A percentile compares a stretch with the other conserved stretches of the same genome.
phyloP scores from a whole-genome alignment of 2,797 vertebrate species.

The Philypnodon macrostomus region DNA sequence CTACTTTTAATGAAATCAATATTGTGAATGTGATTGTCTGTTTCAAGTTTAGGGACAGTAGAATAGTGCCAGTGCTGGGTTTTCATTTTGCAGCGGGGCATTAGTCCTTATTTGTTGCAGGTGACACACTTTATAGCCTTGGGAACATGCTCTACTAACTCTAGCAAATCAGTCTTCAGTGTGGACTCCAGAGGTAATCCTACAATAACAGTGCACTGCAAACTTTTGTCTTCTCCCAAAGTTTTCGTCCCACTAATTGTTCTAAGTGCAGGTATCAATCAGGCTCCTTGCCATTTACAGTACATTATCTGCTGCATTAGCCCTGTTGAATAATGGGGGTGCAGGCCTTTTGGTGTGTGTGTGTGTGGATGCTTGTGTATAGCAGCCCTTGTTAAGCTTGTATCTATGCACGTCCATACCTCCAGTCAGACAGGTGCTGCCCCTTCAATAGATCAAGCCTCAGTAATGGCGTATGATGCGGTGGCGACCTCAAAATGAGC shows the following conservation, averaged over 20 bases:
- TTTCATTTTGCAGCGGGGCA: constrained; percentile 63
- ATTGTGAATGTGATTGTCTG: neutral
- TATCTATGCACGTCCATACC: constrained; percentile 43
- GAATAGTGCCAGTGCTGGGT: constrained; percentile 61
- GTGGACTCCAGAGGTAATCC: constrained; percentile 49
- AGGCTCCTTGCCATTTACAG: constrained; percentile 74
- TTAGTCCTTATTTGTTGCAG: constrained; percentile 72
- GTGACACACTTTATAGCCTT: constrained; percentile 69
- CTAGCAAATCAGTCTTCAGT: constrained; percentile 71
- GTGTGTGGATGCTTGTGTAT: too few species aligned
- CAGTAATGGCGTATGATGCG: constrained; percentile 75
- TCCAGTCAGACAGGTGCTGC: constrained; percentile 46
- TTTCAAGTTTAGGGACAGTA: constrained; percentile 46
- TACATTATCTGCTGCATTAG: constrained; percentile 79
- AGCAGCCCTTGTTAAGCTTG: constrained; percentile 52
- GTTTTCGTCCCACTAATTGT: constrained; percentile 76
- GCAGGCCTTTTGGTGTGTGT: constrained; percentile 54
- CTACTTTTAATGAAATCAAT: too few species aligned
- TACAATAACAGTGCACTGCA: constrained; percentile 33
- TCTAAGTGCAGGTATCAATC: constrained; percentile 80
- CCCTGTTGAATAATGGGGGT: constrained; percentile 70
- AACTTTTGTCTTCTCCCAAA: constrained; percentile 71
- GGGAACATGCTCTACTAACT: constrained; percentile 67
- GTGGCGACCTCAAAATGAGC: constrained; percentile 68
- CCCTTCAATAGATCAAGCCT: constrained; percentile 67